phyloP scores from a whole-genome alignment of 1,140 invertebrate species.

The Drosophila arawakana region DNA sequence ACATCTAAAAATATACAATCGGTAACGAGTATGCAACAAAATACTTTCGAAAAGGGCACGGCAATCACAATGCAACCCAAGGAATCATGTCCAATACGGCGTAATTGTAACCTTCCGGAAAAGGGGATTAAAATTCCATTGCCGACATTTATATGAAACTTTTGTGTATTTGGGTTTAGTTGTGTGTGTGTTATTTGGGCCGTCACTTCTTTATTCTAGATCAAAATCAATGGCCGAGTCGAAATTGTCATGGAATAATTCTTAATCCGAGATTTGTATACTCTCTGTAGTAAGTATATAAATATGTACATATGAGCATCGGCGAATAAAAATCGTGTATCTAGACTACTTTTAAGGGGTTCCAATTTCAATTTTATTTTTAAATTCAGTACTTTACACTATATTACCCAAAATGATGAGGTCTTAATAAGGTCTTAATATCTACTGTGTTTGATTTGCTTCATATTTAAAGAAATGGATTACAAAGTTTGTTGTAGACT shows the following conservation, averaged over 20 bases:
- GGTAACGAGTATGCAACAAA: slow-evolving; percentile 25
- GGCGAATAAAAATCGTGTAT: too few relatives aligned
- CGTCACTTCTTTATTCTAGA: neutral
- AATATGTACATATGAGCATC: neutral
- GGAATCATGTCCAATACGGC: slow-evolving; percentile 57
- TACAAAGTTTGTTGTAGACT: too few relatives aligned
- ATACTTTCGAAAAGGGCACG: slow-evolving; percentile 37
- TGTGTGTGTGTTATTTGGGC: neutral
- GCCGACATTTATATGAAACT: slow-evolving; percentile 28
- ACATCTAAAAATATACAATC: slow-evolving; percentile 70
- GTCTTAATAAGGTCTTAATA: too few relatives aligned
- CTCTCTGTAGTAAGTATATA: neutral
- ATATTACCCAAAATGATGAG: too few relatives aligned
- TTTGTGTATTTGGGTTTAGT: neutral
- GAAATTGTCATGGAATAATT: neutral
- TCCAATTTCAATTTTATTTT: too few relatives aligned
- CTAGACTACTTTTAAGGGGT: too few relatives aligned
- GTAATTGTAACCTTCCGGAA: slow-evolving; percentile 76
- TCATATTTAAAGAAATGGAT: too few relatives aligned
- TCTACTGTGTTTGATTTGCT: neutral
- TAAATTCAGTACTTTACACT: too few relatives aligned
- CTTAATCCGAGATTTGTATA: neutral
- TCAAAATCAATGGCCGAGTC: neutral
- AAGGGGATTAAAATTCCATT: slow-evolving; percentile 67
- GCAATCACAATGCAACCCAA: slow-evolving; percentile 49